These are phyloP conservation scores for Agelastica alni DNA, from an alignment of 2,888 invertebrate genomes.

Conservation along the genomic window DNA sequence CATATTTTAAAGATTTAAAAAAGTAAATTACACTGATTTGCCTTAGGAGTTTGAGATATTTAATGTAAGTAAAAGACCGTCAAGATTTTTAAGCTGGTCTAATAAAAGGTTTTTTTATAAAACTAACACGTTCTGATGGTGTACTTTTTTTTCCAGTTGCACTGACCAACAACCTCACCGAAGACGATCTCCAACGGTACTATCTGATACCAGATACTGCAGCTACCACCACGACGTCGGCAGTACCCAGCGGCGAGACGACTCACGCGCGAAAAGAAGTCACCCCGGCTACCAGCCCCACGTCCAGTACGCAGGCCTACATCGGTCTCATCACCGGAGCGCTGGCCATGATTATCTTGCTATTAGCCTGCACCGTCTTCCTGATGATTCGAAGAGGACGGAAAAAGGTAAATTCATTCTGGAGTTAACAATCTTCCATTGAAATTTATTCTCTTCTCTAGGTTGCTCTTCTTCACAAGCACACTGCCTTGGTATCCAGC, in stretches of 20 bases:
- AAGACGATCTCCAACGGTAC: conserved; percentile 66
- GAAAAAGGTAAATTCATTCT: conserved; percentile 53
- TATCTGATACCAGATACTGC: conserved; percentile 60
- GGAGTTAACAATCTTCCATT: neutral
- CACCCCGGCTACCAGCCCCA: conserved; percentile 63
- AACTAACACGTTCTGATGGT: neutral
- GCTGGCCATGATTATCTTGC: conserved; percentile 67
- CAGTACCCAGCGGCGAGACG: conserved; percentile 54
- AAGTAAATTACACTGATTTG: too few relatives aligned
- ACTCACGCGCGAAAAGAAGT: conserved; percentile 61
- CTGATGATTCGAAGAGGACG: conserved; percentile 69
- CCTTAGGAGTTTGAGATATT: too few relatives aligned
- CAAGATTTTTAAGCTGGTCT: neutral
- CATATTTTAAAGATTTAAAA: too few relatives aligned
- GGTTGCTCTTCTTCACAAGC: conserved; percentile 66
- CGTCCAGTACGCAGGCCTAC: conserved; percentile 61
- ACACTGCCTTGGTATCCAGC: conserved; percentile 63
- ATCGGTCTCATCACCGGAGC: conserved; percentile 71
- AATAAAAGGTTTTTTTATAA: neutral
- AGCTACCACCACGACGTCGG: conserved; percentile 50
- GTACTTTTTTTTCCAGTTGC: conserved; percentile 55
- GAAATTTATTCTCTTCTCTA: conserved; percentile 16
- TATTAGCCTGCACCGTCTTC: conserved; percentile 67
- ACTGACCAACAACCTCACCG: conserved; percentile 64
- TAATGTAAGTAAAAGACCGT: too few relatives aligned